Evolutionary conservation across 37 sponge, comb jelly and placozoan genomes (phyloP), one percentile per base, ranked within the genome.

Genomic region (Petrosia ficiformis): DNA sequence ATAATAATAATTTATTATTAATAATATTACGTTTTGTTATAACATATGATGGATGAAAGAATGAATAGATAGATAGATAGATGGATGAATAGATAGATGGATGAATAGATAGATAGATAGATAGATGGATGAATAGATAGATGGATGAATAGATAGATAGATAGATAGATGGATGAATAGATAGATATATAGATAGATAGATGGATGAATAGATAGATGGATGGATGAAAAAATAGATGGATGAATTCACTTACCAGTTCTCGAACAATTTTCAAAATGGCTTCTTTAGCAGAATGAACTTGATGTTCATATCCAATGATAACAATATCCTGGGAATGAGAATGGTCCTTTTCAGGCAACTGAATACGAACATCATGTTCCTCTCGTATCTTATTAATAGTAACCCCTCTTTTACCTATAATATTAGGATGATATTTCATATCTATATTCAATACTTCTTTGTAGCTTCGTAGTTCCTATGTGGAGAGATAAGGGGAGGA

Each of bases 251-350:
- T 42, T 37, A 92, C 94, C 87, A 90, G 83, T 59, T 90, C 95
- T 11, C 75, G 70, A 1, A 92, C 96, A 42, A 92, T 81, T 68
- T 75, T 82, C 29, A 80, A 29, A 44, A 95, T 95, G 40, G 79
- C 92, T 4, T 86, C 92, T 32, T 77, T 42, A 41, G 96, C 96
- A 22, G 78, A 76, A 36, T 89, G 83, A n/a, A 84, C 89, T n/a
- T 91, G 81, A 34, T 87, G 86, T 48, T 95, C 89, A 44, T 95
- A 95, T 24, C 96, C 95, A 3, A 65, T 86, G 73, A 95, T 88
- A 25, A 57, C 66, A 31, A 95, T 95, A 28, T 81, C 78, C 48
- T 88, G 74, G 4, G 44, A 42, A 41, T 84, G 72, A 0, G 76
- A 32, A 2, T 75, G 68, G 0, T 80, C 86, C 48, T 80, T 82